Base-by-base conservation (phyloP, 2,113 vertebrate genomes). In the Callipepla californica region DNA sequence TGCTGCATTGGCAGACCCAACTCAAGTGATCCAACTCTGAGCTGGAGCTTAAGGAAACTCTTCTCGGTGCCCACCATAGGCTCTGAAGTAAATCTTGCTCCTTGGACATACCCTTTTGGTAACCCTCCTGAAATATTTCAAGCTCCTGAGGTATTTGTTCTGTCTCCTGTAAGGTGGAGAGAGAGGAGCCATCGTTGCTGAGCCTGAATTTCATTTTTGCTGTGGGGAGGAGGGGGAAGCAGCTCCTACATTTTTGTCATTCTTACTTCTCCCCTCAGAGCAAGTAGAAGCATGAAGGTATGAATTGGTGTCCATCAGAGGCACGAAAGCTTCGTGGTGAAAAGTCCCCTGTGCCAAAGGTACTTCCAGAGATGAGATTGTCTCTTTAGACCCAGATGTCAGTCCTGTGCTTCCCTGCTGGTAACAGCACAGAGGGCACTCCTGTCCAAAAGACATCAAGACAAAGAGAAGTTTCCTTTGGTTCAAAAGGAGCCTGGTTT, bases 21-120 rank as follows among this genome's bases (percentile, higher is more conserved):
- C 34, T 13, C 38, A 7, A 17, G 1, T 4, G 22, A 8, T 36
- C 36, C 36, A 36, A 36, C 36, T 3, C 0, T 4, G 63, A 18
- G 23, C 2, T 47, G 70, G 70, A 21, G 34, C 20, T 62, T 26
- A 36, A 72, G n/a, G 42, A 34, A 14, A 25, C 1, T 0, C 18
- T 23, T 25, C 38, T 32, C 4, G 30, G 30, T 42, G 12, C 51
- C 63, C 57, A 2, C 2, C 1, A 0, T 3, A 48, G 38, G 50
- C 51, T 45, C 53, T 5, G 12, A 28, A 11, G 59, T 66, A 50
- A 44, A 34, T 68, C 70, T 38, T 63, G 1, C 22, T 38, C 2
- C n/a, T 68, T 32, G 68, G 62, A 10, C 28, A 2, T 59, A 84
- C 8, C 87, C 90, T 92, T 59, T 70, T 0, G 0, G 8, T 83